Evolutionary conservation across 2,797 vertebrate genomes (phyloP), one percentile per base, ranked within the genome.

Genomic region (Scyliorhinus canicula): DNA sequence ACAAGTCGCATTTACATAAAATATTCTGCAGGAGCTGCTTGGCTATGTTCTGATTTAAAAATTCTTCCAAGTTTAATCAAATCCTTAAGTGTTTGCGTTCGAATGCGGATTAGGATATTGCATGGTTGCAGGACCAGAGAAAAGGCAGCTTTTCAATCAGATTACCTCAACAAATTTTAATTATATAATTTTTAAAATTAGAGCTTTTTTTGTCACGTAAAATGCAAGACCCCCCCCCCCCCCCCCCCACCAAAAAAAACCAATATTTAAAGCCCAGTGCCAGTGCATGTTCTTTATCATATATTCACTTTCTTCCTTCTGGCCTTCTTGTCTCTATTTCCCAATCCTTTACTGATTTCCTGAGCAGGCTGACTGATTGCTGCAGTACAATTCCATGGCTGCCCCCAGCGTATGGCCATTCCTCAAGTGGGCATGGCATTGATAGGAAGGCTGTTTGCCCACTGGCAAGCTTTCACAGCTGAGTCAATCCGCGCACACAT

Each of bases 1-100:
- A n/a, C 88, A 93, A 40, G n/a, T n/a, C 40, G 3, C 57, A 93
- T 93, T 67, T 93, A 93, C 57, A 26, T 93, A 47, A 65, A 69
- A 67, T 69, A 69, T 93, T 50, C 63, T 28, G 65, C n/a, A 67
- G 63, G 91, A 69, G 40, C 24, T 9, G 57, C 31, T 88, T 88
- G 35, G 14, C 35, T 21, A n/a, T 16, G 14, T 88, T 88, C 52
- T 21, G 31, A 88, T 88, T 88, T 88, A 5, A 88, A 88, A 60
- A 88, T 57, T 60, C 52, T n/a, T 6, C n/a, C 21, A 0, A 26
- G 40, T 26, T 82, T 82, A 82, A 82, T 82, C 40, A 82, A 82
- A 82, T 82, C 79, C 21, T n/a, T 21, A 79, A 82, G 21, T 47
- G 40, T 26, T 7, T 47, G 79, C 44, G 24, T 47, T 82, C 40